Evolutionary conservation across 2,113 vertebrate species (phyloP).

Genomic region (Sapajus apella): DNA sequence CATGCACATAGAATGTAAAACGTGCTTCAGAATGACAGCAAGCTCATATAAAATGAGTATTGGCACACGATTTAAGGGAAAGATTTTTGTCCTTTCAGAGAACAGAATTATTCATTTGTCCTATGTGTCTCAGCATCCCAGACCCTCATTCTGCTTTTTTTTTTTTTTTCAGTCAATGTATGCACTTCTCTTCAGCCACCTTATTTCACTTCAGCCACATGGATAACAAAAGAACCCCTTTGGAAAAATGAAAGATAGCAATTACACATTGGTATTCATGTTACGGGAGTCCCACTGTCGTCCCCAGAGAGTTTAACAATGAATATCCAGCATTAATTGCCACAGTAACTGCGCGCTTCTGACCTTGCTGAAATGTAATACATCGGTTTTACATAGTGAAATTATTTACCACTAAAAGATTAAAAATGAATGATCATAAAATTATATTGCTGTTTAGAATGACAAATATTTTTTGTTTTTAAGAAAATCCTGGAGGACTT

Average conservation of each 20-base stretch:
- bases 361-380: conserved; percentile 84
- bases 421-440: conserved; percentile 58
- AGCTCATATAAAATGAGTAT: conserved; percentile 62
- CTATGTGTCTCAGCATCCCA: neutral
- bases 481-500: conserved; percentile 23
- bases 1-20: conserved; percentile 47
- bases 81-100: conserved; percentile 58
- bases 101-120: conserved; percentile 49
- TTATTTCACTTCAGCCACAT: conserved; percentile 57
- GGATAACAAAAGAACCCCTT: conserved; percentile 75
- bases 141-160: conserved; percentile 32
- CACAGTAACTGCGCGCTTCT: conserved; percentile 78
- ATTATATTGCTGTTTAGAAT: conserved; percentile 39
- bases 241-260: conserved; percentile 82
- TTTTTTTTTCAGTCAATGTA: neutral
- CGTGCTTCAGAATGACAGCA: conserved; percentile 60
- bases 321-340: conserved; percentile 85
- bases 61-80: conserved; percentile 20
- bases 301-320: conserved; percentile 83
- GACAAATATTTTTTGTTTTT: conserved; percentile 7
- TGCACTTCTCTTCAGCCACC: neutral
- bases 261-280: conserved; percentile 85
- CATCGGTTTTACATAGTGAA: conserved; percentile 70
- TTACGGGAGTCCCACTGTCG: conserved; percentile 74
- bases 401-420: conserved; percentile 62